Conservation (phyloP, 2,113 vertebrate genomes). For the Mesitornis unicolor region DNA sequence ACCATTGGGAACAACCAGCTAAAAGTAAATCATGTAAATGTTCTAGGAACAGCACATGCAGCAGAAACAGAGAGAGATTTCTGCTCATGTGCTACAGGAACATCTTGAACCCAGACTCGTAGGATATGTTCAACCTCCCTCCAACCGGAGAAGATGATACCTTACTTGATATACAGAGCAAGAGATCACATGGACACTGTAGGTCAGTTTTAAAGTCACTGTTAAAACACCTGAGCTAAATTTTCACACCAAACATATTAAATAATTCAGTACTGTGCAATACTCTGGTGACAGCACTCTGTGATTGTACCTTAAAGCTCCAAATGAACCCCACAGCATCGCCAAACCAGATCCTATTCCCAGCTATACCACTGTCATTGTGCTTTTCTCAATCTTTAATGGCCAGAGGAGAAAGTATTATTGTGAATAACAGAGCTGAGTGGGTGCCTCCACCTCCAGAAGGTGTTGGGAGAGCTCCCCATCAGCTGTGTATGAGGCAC, state of each 20-base stretch:
- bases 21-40: slow-evolving; percentile 7
- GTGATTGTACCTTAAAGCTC: neutral
- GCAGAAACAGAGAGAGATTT: neutral
- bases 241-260: neutral
- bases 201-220: neutral
- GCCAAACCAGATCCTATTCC: neutral
- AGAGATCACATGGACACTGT: neutral
- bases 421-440: neutral
- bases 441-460: neutral
- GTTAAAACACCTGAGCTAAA: neutral
- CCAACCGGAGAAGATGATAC: neutral
- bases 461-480: neutral
- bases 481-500: neutral
- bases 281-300: neutral
- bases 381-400: neutral
- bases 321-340: neutral
- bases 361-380: neutral
- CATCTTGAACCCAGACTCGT: neutral
- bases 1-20: neutral
- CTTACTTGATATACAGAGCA: neutral
- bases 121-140: neutral
- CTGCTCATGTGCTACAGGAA: neutral
- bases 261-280: neutral
- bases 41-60: neutral
- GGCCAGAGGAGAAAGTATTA: neutral